phyloP scores from a whole-genome alignment of 2,113 vertebrate genomes.

The Pygoscelis antarcticus region DNA sequence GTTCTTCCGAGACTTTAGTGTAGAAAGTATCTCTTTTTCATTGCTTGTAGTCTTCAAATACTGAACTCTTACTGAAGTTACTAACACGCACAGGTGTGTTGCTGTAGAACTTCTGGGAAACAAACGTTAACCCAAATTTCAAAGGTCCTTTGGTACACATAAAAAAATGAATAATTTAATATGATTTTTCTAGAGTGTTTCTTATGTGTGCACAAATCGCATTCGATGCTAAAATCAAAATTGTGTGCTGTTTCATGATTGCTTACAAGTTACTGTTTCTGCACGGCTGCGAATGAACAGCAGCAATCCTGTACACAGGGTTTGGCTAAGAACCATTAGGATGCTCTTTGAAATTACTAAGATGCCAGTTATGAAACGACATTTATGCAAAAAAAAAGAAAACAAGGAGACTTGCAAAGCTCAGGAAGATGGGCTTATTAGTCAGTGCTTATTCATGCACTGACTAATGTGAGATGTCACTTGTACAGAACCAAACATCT shows the following conservation, averaged over 20 bases:
- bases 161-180: background rate
- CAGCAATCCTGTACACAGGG: background rate
- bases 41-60: background rate
- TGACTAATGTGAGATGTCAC: conserved; percentile 21
- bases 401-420: background rate
- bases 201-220: background rate
- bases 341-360: background rate
- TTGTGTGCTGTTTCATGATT: background rate
- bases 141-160: background rate
- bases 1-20: background rate
- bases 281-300: background rate
- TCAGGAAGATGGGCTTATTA: background rate
- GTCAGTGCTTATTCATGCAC: background rate
- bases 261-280: background rate
- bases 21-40: background rate
- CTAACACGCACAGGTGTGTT: background rate
- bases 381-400: background rate
- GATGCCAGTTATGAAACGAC: background rate
- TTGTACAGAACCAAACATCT: background rate
- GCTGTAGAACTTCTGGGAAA: background rate
- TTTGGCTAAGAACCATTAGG: background rate
- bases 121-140: background rate
- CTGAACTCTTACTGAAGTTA: background rate
- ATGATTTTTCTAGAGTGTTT: background rate
- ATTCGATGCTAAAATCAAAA: background rate